Evolutionary conservation across 2,888 invertebrate species (phyloP), one percentile per base, ranked within the genome.

Genomic region (Aleiodes testaceus): DNA sequence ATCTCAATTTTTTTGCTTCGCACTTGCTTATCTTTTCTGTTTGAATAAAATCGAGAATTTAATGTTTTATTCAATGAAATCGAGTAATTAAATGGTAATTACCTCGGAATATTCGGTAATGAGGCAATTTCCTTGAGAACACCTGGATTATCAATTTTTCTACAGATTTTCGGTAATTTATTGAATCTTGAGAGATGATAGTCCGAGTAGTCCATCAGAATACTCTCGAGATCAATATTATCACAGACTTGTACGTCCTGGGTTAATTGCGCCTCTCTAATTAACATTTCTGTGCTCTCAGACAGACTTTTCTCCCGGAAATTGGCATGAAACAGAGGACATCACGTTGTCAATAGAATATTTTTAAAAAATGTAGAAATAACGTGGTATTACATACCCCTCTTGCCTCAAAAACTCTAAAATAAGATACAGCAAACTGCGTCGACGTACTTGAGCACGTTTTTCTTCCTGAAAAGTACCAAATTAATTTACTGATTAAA

Each of bases 151-250:
- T 89, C 89, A 30, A 88, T 82, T 79, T 90, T 91, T 79, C 93
- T 93, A 65, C 94, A 91, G 78, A 97, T 92, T 87, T 92, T 93
- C 0, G 97, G 97, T 85, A 93, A 92, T 85, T 94, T 95, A 85
- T 95, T 94, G 88, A 96, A 97, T 81, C 95, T 93, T 52, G 95
- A 89, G 80, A 93, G 91, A 86, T 95, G 96, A 87, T 95, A 97
- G 75, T 94, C 94, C 82, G 93, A 94, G 87, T 95, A 98, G 81
- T 97, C 97, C 89, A 95, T 92, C 71, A 97, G 88, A 77, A 98
- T 94, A 50, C 94, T 93, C 75, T 95, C 94, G 82, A 98, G 88
- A 85, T 97, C 97, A 70, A 98, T 92, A 82, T 98, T 98, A 83
- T 98, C 98, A 87, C 97, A 98, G 45, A 97, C 90, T 81, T 91